Base-by-base conservation (phyloP, 2,113 vertebrate genomes). In the Tichodroma muraria region DNA sequence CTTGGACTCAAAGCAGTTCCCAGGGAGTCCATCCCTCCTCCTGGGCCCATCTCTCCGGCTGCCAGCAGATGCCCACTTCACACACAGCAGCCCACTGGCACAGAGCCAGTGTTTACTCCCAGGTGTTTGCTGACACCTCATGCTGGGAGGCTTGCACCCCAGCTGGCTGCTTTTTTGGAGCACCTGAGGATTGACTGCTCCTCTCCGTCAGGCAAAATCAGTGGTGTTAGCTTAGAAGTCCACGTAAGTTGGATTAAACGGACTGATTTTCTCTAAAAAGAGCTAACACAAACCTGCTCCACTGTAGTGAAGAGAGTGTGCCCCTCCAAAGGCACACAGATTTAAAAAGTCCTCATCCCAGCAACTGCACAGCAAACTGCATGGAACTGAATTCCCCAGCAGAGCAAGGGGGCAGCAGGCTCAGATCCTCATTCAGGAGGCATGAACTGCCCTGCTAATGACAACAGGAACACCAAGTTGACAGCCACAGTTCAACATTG, bases 291-390 rank as follows among this genome's bases (percentile, higher is more conserved):
- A 70, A 89, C 5, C 21, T 30, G 20, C 59, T 45, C n/a, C 22
- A 6, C n/a, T 7, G 19, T 1, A 37, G n/a, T 9, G 22, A 87
- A 18, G 11, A 82, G 27, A 42, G 13, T 6, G 13, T 6, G 44
- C 27, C 40, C 38, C 28, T 69, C 8, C 47, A 35, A 69, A 85
- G 1, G 6, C 42, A 69, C 15, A 12, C 18, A 30, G 28, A 45
- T 65, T 71, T 23, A 23, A 14, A 5, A 65, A 60, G 60, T 3
- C 18, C n/a, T 35, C 6, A 9, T 49, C 49, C 45, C 53, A 59
- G 44, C 0, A 4, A 47, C 18, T 1, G 3, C 54, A 20, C 15
- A 52, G 44, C 63, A 40, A 68, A 44, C 37, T 9, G 13, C 1
- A 0, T 6, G 33, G 80, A 63, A 61, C 47, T 22, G 38, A 71